Base-by-base conservation (phyloP, 2,888 invertebrate genomes). In the Torymus texanus region DNA sequence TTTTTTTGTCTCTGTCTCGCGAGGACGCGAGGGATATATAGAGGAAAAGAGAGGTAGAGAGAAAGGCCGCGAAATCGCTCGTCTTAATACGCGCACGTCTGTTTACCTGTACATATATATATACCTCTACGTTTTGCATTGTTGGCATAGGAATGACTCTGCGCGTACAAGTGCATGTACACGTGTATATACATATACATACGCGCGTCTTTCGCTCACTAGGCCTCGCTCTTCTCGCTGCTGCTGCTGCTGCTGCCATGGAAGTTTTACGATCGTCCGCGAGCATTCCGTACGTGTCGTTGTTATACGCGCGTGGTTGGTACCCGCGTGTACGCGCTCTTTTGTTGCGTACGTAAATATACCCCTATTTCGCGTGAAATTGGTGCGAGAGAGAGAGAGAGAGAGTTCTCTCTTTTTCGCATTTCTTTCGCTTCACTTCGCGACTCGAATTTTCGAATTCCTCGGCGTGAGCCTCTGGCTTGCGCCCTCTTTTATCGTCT, bases 231-330 rank as follows among this genome's bases (percentile, higher is more conserved):
- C 55, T 21, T 53, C 77, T 71, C 67, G 65, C 77, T 80, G 70
- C 66, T 75, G 71, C 75, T 53, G 72, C 66, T 63, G 65, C 77
- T 80, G 70, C 66, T 75, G 71, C 75, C 50, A n/a, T 16, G 59
- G 63, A 41, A 8, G 8, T 81, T 81, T 81, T 81, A 81, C 74
- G 81, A 81, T 76, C 79, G 77, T 65, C 59, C 71, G 53, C 71
- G 53, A 66, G 79, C 76, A 79, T 81, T 79, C 81, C 81, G 74
- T 80, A 79, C 81, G 79, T 82, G 81, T 82, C 81, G 81, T 78
- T 82, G 81, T 75, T 79, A 67, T 55, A 73, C 72, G 73, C 56
- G 18, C 65, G 51, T 53, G 53, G 66, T 53, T 55, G 56, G 55
- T 21, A 21, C 21, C 62, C 18, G 50, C 21, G 3, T 13, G 5